phyloP scores from a whole-genome alignment of 2,888 invertebrate species.

The Prosopocoilus inquinatus region DNA sequence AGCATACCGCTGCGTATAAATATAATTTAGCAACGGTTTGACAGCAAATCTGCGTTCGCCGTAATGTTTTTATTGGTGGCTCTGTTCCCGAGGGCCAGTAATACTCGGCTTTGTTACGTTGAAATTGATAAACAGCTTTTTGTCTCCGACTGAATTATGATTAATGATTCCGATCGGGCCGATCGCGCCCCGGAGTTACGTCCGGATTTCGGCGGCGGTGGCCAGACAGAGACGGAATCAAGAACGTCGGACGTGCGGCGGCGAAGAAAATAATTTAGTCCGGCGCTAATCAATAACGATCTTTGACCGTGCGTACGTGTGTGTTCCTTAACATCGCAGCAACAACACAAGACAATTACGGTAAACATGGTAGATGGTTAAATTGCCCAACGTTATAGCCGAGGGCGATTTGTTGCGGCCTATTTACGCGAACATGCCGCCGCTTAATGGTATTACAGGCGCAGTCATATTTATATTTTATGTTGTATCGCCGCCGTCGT shows the following conservation, averaged over 20 bases:
- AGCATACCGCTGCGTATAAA: constrained; percentile 26
- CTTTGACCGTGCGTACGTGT: constrained; percentile 13
- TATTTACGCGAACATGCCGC: constrained; percentile 2
- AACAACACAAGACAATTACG: constrained; percentile 26
- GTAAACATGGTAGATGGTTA: constrained; percentile 23
- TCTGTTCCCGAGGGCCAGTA: constrained; percentile 24
- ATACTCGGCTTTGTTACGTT: constrained; percentile 30
- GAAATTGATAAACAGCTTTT: constrained; percentile 43
- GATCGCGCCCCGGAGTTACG: constrained; percentile 8
- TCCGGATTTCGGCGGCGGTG: neutral
- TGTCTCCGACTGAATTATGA: constrained; percentile 36
- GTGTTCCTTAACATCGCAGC: constrained; percentile 21
- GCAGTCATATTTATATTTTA: too few species aligned
- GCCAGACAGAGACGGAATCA: constrained; percentile 16
- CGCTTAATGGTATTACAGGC: too few species aligned
- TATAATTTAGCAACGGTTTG: constrained; percentile 28
- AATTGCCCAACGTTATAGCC: constrained; percentile 8
- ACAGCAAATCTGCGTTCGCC: constrained; percentile 28
- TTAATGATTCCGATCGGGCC: constrained; percentile 20
- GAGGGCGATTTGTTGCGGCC: constrained; percentile 5
- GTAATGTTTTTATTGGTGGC: constrained; percentile 29
- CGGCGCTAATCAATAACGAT: constrained; percentile 26
- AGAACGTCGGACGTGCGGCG: constrained; percentile 7
- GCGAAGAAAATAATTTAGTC: constrained; percentile 17
- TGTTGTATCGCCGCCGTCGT: too few species aligned